Evolutionary conservation across 2,797 vertebrate genomes (phyloP).

Genomic region (Macroramphosus scolopax): DNA sequence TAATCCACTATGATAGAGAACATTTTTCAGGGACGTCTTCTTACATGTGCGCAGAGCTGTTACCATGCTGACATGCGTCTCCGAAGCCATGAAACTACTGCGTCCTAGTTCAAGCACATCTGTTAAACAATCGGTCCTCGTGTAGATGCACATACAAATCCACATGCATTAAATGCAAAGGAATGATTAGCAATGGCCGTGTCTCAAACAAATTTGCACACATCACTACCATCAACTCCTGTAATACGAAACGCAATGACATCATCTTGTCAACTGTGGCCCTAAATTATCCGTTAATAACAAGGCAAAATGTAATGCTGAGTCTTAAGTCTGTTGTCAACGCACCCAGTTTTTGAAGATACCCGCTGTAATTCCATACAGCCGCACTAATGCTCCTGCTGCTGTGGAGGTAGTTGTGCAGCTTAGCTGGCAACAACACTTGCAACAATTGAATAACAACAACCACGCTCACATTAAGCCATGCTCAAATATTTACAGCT

Average conservation of each 20-base stretch:
- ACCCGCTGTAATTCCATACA: constrained; percentile 32
- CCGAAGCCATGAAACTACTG: no score
- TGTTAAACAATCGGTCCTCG: no score
- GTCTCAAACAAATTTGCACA: not conserved
- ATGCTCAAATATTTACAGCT: constrained; percentile 34
- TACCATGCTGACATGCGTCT: no score
- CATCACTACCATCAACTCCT: not conserved
- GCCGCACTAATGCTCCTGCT: constrained; percentile 35
- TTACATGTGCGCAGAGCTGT: no score
- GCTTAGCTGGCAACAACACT: constrained; percentile 38
- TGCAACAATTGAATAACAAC: constrained; percentile 45
- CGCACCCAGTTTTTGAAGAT: constrained; percentile 36
- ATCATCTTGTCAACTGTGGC: no score
- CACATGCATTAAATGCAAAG: not conserved
- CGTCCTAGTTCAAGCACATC: no score
- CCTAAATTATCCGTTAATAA: constrained; percentile 13
- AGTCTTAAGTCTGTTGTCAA: constrained; percentile 35
- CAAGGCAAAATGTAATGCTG: constrained; percentile 8
- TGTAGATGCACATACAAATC: not conserved
- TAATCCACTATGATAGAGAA: no score
- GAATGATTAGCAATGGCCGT: not conserved
- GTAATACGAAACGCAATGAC: not conserved
- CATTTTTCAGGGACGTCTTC: constrained; percentile 2
- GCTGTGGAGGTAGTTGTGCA: constrained; percentile 18
- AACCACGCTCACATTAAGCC: constrained; percentile 31